Conservation (phyloP, 2,113 vertebrate genomes). For the Laterallus jamaicensis region DNA sequence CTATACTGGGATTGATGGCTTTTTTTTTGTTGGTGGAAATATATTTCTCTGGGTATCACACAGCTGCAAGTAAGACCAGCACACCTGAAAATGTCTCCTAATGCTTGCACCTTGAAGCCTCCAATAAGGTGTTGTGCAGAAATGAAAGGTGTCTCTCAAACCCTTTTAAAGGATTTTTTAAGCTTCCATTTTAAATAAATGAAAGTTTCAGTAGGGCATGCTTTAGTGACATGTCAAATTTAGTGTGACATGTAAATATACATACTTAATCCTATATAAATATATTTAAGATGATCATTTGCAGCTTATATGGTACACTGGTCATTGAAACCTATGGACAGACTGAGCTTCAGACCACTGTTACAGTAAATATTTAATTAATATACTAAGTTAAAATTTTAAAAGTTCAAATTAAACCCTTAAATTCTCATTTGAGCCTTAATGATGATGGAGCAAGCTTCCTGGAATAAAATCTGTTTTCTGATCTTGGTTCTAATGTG, state of each 20-base stretch:
- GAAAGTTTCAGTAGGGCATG: background rate
- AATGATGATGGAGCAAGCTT: background rate
- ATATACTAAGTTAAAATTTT: background rate
- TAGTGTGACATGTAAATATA: background rate
- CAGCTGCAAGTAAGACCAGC: background rate
- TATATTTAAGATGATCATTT: background rate
- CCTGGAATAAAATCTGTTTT: background rate
- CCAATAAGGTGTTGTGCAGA: background rate
- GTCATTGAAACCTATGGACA: background rate
- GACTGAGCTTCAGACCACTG: background rate
- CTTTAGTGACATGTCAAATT: background rate
- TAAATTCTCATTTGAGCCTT: background rate
- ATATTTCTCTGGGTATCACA: background rate
- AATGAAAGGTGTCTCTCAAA: background rate
- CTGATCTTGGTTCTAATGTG: background rate
- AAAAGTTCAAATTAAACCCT: background rate
- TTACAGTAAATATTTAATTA: background rate
- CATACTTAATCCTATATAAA: background rate
- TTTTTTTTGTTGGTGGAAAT: background rate
- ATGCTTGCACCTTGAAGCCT: background rate
- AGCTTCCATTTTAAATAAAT: background rate
- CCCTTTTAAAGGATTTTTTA: background rate
- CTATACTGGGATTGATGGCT: background rate
- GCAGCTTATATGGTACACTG: background rate
- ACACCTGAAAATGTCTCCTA: background rate